Evolutionary conservation across 2,113 vertebrate genomes (phyloP), one percentile per base, ranked within the genome.

Genomic region (Calypte anna): DNA sequence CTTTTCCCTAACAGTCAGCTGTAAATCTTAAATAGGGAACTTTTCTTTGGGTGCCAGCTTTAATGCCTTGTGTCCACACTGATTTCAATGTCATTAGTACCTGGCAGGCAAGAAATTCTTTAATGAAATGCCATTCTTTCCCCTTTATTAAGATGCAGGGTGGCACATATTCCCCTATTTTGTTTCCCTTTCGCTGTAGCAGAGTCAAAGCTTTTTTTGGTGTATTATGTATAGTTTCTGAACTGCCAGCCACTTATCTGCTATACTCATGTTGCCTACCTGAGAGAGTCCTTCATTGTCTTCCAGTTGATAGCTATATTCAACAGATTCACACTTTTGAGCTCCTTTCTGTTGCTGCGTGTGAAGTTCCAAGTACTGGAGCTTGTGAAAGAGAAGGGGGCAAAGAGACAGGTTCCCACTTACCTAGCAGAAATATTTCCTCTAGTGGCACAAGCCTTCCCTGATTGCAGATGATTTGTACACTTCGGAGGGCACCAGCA

Each of bases 1-100:
- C 90, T 97, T 97, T 97, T 96, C 93, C 96, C 88, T 97, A 97
- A 94, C 67, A 94, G 95, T 94, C 51, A 93, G 82, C 64, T 95
- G 93, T 97, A 97, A 97, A 97, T 98, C 95, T 97, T 96, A 96
- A 97, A 95, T 83, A 98, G 95, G 96, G 95, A 96, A 96, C 78
- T 94, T 96, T 91, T 92, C 55, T 44, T 36, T 20, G 20, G 79
- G 64, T 95, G 91, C 70, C 88, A 96, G 91, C 86, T 94, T 97
- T 96, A 97, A 97, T 95, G 90, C 84, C 89, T 96, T 97, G 87
- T 97, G 95, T 97, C 96, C 96, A 95, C 61, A 85, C 78, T 69
- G 91, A 87, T 96, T 98, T 97, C 97, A 97, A 88, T 97, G 96
- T 98, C 96, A 89, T 94, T 88, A 83, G 93, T 93, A 97, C 88